Evolutionary conservation across 2,113 vertebrate species (phyloP), one percentile per base, ranked within the genome.

Genomic region (Protomyctophum bolini): DNA sequence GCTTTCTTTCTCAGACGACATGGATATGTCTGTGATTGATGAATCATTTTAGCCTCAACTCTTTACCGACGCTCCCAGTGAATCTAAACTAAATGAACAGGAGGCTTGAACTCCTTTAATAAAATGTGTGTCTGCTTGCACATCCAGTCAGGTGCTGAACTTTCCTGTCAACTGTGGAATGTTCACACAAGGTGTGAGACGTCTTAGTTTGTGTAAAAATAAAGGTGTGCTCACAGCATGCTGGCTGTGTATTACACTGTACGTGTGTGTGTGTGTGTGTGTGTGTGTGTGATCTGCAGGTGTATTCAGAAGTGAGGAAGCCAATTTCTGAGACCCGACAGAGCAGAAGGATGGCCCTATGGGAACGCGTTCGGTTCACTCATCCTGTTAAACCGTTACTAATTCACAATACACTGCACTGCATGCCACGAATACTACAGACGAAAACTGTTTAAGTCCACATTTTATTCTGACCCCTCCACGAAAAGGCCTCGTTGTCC

Each of bases 281-380:
- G 63, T 51, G 63, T 29, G 46, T 52, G 49, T 65, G 63, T n/a
- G n/a, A n/a, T 69, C 65, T 68, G 72, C 29, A 58, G 77, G 63
- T 64, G 60, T 55, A 52, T n/a, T 28, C 14, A 47, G 21, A 79
- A 60, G 82, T 83, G 77, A 80, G 78, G 80, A 83, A 84, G 54
- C 76, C 74, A 83, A 87, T 87, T n/a, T 86, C 84, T 55, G 50
- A 75, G 11, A 68, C 9, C 10, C 58, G 67, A 73, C 33, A 70
- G 58, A 70, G 47, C 49, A 77, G 51, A 54, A 69, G 55, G 21
- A 49, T 70, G 33, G 55, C 28, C 55, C 29, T 5, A 68, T n/a
- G n/a, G 48, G 69, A 15, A 59, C 15, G 5, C n/a, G 10, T 9
- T 50, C 58, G n/a, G n/a, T n/a, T n/a, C n/a, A n/a, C n/a, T n/a